A percentile compares a stretch with the other conserved stretches of the same genome.
phyloP scores from a whole-genome alignment of 2,888 invertebrate species.

The Elegia similella region DNA sequence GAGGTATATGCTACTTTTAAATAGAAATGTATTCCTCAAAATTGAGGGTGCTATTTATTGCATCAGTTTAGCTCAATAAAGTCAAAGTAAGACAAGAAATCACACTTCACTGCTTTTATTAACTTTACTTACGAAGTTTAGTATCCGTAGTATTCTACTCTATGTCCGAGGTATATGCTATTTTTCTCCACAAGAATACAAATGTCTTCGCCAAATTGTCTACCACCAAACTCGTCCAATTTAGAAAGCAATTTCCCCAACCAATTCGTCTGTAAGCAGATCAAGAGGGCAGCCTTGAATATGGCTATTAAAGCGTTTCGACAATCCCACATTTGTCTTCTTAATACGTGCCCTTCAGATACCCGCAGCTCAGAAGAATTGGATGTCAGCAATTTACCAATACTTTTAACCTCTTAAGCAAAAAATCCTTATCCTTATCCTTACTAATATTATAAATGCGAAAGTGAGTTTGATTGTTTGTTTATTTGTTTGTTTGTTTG shows the following conservation, averaged over 20 bases:
- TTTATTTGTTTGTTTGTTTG: no score
- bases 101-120: neutral
- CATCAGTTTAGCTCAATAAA: no score
- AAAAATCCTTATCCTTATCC: no score
- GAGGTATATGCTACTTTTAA: no score
- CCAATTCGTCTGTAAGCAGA: constrained; percentile 78
- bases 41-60: no score
- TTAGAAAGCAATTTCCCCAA: constrained; percentile 78
- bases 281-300: constrained; percentile 76
- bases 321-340: constrained; percentile 61
- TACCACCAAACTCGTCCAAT: constrained; percentile 78
- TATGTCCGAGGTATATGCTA: constrained; percentile 64
- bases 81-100: no score
- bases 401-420: no score
- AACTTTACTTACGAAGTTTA: neutral
- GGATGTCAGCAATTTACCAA: no score
- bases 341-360: constrained; percentile 54
- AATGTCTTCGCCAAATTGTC: constrained; percentile 80
- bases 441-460: no score
- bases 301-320: constrained; percentile 71
- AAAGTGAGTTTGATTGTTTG: no score
- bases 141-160: neutral
- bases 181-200: constrained; percentile 79
- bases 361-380: constrained; percentile 26
- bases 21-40: no score